Evolutionary conservation across 1,140 invertebrate species (phyloP), one percentile per base, ranked within the genome.

Genomic region (Diachasma alloeum): DNA sequence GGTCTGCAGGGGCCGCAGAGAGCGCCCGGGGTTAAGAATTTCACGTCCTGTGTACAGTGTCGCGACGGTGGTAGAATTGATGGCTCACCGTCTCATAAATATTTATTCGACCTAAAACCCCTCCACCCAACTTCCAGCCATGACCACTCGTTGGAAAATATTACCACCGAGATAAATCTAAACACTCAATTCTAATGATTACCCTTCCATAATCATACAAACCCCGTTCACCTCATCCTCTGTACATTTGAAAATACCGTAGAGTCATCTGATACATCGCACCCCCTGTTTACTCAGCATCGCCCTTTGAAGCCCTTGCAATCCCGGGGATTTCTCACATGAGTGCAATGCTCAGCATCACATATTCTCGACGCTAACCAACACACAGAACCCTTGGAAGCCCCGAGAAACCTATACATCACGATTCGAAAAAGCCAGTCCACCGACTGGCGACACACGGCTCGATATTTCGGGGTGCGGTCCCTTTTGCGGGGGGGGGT

Each of bases 71-170:
- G 39, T 17, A 37, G 53, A 72, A 77, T 77, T 77, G 44, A 72
- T 77, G 75, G 75, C 67, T 77, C 70, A 46, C 13, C 56, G 56
- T 77, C 19, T 77, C 75, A 77, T 77, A 77, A 77, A 77, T 77
- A 77, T 77, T 77, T 77, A 77, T 77, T 72, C 31, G 53, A 72
- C 36, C 68, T 44, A 37, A 63, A 63, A 67, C 66, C 22, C 26
- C 42, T 5, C 44, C 56, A 24, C 24, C 26, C 19, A 31, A 2
- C 31, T 3, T 31, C 6, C 31, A 31, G 2, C 31, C 31, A 2
- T 31, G 31, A 31, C 31, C 31, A 31, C 2, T 31, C 31, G 31
- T 36, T 63, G 15, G 53, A 67, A 11, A 56, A 56, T 3, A 6
- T 19, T 15, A 1, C n/a, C 9, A 56, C 48, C 19, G 48, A 56